Conservation (phyloP, 1,140 invertebrate genomes). For the Drosophila pseudoobscura region DNA sequence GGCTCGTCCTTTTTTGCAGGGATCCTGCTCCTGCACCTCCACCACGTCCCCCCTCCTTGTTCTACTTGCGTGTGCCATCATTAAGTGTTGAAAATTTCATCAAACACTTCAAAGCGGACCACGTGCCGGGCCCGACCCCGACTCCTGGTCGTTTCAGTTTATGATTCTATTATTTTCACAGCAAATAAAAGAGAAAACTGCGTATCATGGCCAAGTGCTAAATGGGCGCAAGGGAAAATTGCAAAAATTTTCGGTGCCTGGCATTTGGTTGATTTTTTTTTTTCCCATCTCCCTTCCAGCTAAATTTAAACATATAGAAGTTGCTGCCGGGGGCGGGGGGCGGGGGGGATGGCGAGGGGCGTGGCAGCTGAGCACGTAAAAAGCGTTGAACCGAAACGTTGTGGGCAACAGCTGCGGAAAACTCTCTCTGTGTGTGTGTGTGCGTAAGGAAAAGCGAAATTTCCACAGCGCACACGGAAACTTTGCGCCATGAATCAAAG, state of each 20-base stretch:
- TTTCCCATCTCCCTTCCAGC: constrained; percentile 6
- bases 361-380: constrained; percentile 79
- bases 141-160: constrained; percentile 65
- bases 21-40: too few species aligned
- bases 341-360: constrained; percentile 21
- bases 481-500: constrained; percentile 80
- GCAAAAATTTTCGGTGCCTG: constrained; percentile 59
- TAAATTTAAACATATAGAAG: constrained; percentile 41
- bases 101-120: constrained; percentile 77
- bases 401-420: constrained; percentile 75
- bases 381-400: constrained; percentile 79
- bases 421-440: constrained; percentile 51
- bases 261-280: constrained; percentile 22
- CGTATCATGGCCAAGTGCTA: constrained; percentile 79
- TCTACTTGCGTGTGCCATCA: constrained; percentile 69
- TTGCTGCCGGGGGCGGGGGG: neutral
- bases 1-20: neutral
- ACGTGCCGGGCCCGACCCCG: constrained; percentile 29
- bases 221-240: constrained; percentile 78
- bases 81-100: constrained; percentile 82
- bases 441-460: constrained; percentile 73
- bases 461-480: constrained; percentile 75
- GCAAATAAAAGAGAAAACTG: constrained; percentile 81
- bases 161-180: constrained; percentile 82
- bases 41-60: constrained; percentile 13